These are phyloP conservation scores for Drosophila anomalata DNA, from an alignment of 2,888 invertebrate species.

Conservation along the genomic window DNA sequence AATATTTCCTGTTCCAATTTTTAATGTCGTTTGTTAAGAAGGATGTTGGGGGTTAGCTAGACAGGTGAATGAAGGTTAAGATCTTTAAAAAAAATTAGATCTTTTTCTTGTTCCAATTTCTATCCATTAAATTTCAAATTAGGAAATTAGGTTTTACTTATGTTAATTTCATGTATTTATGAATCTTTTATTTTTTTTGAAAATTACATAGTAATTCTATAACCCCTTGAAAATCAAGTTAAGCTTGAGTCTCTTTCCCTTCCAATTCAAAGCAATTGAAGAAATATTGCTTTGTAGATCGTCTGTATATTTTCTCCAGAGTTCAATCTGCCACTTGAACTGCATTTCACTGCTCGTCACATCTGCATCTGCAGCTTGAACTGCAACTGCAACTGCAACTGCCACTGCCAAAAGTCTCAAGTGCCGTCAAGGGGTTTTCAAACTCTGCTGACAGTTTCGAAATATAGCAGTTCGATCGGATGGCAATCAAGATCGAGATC, in stretches of 20 bases:
- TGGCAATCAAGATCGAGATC: constrained; percentile 15
- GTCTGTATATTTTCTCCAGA: constrained; percentile 21
- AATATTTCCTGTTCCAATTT: neutral
- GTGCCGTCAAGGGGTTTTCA: constrained; percentile 44
- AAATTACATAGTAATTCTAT: no score
- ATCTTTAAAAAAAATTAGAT: neutral
- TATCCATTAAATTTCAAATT: no score
- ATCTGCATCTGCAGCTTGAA: constrained; percentile 15
- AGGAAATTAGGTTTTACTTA: neutral
- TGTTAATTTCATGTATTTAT: neutral
- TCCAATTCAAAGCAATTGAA: constrained; percentile 5
- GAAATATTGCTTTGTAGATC: neutral
- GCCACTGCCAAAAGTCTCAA: constrained; percentile 36
- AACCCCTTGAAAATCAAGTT: neutral
- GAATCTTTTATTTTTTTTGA: no score
- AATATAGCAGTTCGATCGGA: constrained; percentile 50
- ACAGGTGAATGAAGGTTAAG: neutral
- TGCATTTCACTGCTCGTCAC: constrained; percentile 42
- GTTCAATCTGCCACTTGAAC: constrained; percentile 40
- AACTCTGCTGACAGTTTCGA: constrained; percentile 59
- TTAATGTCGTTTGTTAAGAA: neutral
- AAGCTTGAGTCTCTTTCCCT: neutral
- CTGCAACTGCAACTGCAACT: neutral
- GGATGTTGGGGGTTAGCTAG: neutral
- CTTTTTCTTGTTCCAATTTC: no score